These are phyloP conservation scores for Streblospio benedicti DNA, from an alignment of 1,140 invertebrate genomes.

Conservation along the genomic window DNA sequence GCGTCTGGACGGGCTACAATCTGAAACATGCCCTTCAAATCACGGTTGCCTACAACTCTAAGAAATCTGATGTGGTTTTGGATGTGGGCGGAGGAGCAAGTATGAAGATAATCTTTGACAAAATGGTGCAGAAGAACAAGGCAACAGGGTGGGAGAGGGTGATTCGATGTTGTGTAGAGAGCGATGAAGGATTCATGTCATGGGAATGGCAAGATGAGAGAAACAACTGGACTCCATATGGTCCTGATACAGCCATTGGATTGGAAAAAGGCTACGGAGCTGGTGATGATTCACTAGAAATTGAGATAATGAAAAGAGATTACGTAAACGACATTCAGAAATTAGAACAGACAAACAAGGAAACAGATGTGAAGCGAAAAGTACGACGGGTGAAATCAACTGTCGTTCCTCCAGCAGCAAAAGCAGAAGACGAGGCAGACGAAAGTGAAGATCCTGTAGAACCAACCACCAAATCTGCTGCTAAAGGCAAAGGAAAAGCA, in stretches of 20 bases:
- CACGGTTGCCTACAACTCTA: no score
- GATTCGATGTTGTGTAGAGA: conserved; percentile 27
- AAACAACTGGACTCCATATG: conserved; percentile 30
- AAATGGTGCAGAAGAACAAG: conserved; percentile 40
- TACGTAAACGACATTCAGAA: conserved; percentile 29
- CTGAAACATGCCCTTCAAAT: no score
- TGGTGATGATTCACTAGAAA: conserved; percentile 14
- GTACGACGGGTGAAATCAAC: conserved; percentile 27
- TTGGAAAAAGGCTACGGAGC: conserved; percentile 25
- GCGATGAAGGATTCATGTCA: conserved; percentile 31
- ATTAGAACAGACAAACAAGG: conserved; percentile 31
- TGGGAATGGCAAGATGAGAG: conserved; percentile 40
- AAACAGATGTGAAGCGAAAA: conserved; percentile 26
- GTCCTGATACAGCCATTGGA: conserved; percentile 13
- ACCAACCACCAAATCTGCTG: not conserved
- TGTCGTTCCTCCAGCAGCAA: conserved; percentile 8
- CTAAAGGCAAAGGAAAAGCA: not conserved
- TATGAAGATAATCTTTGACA: conserved; percentile 26
- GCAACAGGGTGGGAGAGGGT: conserved; percentile 35
- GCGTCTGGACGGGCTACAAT: no score
- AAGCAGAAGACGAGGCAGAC: not conserved
- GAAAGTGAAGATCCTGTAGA: not conserved
- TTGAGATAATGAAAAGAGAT: conserved; percentile 18
- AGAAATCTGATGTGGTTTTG: no score
- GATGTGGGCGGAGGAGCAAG: conserved; percentile 15